Base-by-base conservation (phyloP, 2,888 invertebrate genomes). In the Harpalus rufipes region DNA sequence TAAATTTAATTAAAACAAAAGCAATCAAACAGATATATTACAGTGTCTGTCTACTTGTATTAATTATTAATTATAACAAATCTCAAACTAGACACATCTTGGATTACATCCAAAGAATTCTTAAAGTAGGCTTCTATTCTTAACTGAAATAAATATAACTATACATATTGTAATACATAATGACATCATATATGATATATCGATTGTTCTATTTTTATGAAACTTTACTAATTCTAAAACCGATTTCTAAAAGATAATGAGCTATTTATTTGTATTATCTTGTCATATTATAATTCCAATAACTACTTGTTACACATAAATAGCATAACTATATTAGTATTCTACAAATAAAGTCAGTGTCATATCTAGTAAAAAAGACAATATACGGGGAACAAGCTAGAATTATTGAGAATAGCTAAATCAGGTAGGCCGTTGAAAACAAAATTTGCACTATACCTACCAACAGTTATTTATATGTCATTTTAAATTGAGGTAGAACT, bases 71-170 rank as follows among this genome's bases (percentile, higher is more conserved):
- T 32, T 4, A 32, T 32, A 32, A 32, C 32, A 32, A 32, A 32
- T 32, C 32, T 32, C 32, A 5, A 32, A 32, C 3, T 32, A 32
- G 32, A 32, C 32, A 32, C 5, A 61, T 18, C 18, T 61, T 61
- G 61, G 61, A 61, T 18, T 18, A 7, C 7, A 61, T 61, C 61
- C 61, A 61, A 61, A 18, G 61, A 61, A 61, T 59, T 4, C 14
- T 7, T 1, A 1, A 8, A 58, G n/a, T 58, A 58, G 58, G 0
- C 18, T 7, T 61, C 61, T 61, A 61, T 61, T 61, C 61, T 61
- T 61, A 21, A 61, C 61, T 21, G 61, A 21, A 61, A 61, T 18
- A 61, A 61, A 18, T 61, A 61, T 61, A 61, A 21, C 61, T 61
- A 61, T 61, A 61, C 59, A 59, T 16, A 16, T 59, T 59, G 16